phyloP scores from a whole-genome alignment of 2,888 invertebrate genomes.

The Anticlea derivata region DNA sequence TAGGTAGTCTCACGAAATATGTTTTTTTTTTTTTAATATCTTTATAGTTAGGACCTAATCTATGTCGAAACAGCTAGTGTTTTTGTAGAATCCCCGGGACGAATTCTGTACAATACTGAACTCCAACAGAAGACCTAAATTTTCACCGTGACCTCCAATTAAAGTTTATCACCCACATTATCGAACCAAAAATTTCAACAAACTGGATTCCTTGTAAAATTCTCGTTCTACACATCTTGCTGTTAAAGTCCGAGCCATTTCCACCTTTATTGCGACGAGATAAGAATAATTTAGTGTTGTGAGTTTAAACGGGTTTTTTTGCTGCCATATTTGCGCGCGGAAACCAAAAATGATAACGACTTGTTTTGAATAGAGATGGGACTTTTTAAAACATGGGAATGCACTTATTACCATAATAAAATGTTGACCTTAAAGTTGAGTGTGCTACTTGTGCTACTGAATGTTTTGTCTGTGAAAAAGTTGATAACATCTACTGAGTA shows the following conservation, averaged over 20 bases:
- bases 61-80: no score
- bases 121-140: conserved; percentile 13
- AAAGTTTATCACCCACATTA: conserved; percentile 30
- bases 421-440: conserved; percentile 6
- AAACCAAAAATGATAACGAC: conserved; percentile 60
- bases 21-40: no score
- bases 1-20: no score
- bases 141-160: conserved; percentile 30
- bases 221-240: conserved; percentile 12
- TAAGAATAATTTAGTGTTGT: conserved; percentile 32
- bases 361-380: conserved; percentile 49
- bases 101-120: neutral
- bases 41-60: no score
- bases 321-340: conserved; percentile 46
- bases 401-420: conserved; percentile 7
- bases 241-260: conserved; percentile 26
- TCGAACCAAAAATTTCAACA: conserved; percentile 28
- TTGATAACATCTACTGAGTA: neutral
- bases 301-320: conserved; percentile 27
- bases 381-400: conserved; percentile 15
- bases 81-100: neutral
- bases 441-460: conserved; percentile 12
- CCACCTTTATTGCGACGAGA: conserved; percentile 33
- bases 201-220: conserved; percentile 25
- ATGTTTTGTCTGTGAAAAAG: neutral